Conservation (phyloP, 1,140 invertebrate species). For the Arctopsyche grandis region DNA sequence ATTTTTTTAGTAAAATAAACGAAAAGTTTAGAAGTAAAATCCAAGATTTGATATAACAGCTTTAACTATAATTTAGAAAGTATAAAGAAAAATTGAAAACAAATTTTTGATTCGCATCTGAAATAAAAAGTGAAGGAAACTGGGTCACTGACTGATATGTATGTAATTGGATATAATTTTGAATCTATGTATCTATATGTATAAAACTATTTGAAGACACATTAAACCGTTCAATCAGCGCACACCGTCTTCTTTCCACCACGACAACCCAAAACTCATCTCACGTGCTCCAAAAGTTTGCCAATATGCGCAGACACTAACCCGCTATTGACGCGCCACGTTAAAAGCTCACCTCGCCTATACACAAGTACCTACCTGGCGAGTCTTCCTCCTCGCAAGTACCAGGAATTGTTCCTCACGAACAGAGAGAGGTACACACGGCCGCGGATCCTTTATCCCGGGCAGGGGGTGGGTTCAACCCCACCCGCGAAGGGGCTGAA, state of each 20-base stretch:
- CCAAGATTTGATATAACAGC: no score
- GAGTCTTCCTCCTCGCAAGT: not conserved
- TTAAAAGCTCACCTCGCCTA: conserved; percentile 23
- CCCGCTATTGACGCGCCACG: not conserved
- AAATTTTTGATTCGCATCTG: no score
- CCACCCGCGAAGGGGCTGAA: conserved; percentile 2
- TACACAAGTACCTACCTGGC: not conserved
- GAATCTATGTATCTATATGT: no score
- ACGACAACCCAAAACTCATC: not conserved
- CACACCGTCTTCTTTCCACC: not conserved
- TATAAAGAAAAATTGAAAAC: no score
- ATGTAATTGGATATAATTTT: no score
- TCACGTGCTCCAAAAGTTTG: not conserved
- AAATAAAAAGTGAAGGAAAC: no score
- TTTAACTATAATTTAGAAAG: no score
- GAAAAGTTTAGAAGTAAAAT: no score
- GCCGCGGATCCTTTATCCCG: conserved; percentile 37
- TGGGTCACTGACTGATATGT: no score
- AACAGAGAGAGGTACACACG: conserved; percentile 3
- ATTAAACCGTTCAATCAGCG: not conserved
- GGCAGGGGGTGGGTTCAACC: not conserved
- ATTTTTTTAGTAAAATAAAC: no score
- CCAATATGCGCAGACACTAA: conserved; percentile 14
- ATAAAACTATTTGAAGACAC: no score
- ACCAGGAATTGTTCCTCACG: conserved; percentile 16